Percentiles rank a stretch among this genome's conserved stretches.
phyloP scores from a whole-genome alignment of 2,113 vertebrate species.

The Strix aluco region DNA sequence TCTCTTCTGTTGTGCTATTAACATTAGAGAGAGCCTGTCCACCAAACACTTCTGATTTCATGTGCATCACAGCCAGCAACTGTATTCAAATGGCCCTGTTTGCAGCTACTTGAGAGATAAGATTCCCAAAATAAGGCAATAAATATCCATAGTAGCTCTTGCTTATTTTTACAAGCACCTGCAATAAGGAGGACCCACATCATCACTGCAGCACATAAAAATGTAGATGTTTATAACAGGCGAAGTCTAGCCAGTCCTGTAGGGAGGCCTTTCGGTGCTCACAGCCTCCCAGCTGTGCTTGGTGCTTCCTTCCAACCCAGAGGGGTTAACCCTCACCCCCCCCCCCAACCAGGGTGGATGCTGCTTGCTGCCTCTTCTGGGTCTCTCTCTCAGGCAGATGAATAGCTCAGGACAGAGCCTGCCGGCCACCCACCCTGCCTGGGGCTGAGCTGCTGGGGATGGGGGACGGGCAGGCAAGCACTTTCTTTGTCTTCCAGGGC shows the following conservation, averaged over 20 bases:
- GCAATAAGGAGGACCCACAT: not conserved
- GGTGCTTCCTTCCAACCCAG: not conserved
- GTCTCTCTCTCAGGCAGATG: not conserved
- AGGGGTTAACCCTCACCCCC: not conserved
- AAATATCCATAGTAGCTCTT: constrained; percentile 13
- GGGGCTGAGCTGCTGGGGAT: not conserved
- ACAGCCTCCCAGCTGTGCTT: not conserved
- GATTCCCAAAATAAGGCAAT: not conserved
- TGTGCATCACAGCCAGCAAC: not conserved
- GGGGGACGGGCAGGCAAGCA: rapidly evolving
- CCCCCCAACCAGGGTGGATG: not conserved
- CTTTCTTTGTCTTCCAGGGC: not conserved
- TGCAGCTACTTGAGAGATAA: not conserved
- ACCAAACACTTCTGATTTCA: not conserved
- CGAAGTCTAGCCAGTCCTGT: not conserved
- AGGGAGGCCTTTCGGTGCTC: not conserved
- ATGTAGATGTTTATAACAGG: not conserved
- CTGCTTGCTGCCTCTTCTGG: not conserved
- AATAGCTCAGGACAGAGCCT: not conserved
- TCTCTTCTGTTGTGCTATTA: not conserved
- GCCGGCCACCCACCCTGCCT: not conserved
- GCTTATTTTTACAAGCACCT: not conserved
- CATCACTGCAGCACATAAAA: not conserved
- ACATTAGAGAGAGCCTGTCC: not conserved
- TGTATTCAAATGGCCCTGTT: not conserved